Percentiles rank a stretch among this genome's conserved stretches.
phyloP scores from a whole-genome alignment of 2,888 invertebrate species.

The Adineta ricciae region DNA sequence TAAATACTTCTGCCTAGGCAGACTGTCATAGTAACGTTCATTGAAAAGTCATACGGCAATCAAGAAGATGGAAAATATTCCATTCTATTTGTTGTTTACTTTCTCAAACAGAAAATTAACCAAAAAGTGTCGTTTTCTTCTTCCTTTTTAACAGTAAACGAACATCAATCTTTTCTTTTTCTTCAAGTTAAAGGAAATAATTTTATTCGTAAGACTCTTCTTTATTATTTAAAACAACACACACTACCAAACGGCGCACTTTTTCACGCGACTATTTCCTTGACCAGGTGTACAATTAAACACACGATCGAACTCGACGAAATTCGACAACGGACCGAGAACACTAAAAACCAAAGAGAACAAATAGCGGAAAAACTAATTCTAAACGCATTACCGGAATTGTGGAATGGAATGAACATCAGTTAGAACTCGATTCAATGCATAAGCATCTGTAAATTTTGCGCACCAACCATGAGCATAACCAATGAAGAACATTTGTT shows the following conservation, averaged over 20 bases:
- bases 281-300: conserved; percentile 36
- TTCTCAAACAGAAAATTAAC: no score
- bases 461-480: conserved; percentile 54
- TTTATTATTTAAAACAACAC: not conserved
- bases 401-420: conserved; percentile 28
- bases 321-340: conserved; percentile 41
- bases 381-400: conserved; percentile 23
- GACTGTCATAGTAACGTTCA: not conserved
- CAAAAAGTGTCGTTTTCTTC: no score
- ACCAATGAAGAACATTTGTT: conserved; percentile 51
- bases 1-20: not conserved
- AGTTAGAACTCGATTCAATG: conserved; percentile 21
- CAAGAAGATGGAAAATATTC: not conserved
- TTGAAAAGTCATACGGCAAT: not conserved
- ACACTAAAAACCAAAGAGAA: conserved; percentile 45
- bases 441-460: conserved; percentile 25
- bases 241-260: conserved; percentile 31
- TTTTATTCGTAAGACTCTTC: no score
- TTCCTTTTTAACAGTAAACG: no score
- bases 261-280: conserved; percentile 28
- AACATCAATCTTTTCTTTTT: no score
- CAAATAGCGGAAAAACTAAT: not conserved
- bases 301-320: conserved; percentile 39
- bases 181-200: no score
- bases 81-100: no score